These are phyloP conservation scores for Pseudomyrmex pallidus DNA, from an alignment of 1,140 invertebrate genomes.

Conservation along the genomic window DNA sequence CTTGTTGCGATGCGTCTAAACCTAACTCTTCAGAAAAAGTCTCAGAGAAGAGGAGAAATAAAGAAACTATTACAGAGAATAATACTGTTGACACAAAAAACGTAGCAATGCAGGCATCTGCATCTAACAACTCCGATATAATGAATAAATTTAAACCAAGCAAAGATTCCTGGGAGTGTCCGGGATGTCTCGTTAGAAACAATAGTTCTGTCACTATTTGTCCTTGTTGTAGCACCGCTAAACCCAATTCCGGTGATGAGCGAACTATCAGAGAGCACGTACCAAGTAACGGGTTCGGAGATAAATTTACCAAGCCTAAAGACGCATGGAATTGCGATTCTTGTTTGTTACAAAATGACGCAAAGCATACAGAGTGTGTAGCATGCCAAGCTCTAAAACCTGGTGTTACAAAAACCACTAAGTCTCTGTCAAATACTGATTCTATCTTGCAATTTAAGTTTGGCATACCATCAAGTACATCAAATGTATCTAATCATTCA, in stretches of 20 bases:
- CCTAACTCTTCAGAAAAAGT: constrained; percentile 78
- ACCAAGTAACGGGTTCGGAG: constrained; percentile 79
- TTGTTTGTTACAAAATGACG: constrained; percentile 87
- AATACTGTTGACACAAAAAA: neutral
- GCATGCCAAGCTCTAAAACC: constrained; percentile 86
- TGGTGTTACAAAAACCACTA: constrained; percentile 69
- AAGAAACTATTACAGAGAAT: no score
- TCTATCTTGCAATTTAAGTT: constrained; percentile 78
- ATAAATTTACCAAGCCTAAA: constrained; percentile 83
- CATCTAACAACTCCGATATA: constrained; percentile 57
- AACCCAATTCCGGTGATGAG: constrained; percentile 81
- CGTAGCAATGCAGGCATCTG: neutral
- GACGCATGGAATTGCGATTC: constrained; percentile 87
- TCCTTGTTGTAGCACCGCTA: constrained; percentile 89
- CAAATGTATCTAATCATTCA: constrained; percentile 31
- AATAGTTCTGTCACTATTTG: constrained; percentile 86
- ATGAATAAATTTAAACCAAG: constrained; percentile 78
- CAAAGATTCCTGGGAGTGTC: constrained; percentile 86
- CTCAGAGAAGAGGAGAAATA: constrained; percentile 8
- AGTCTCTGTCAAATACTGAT: constrained; percentile 61
- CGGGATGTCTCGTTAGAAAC: constrained; percentile 87
- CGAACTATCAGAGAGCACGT: constrained; percentile 6
- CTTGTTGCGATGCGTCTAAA: constrained; percentile 88
- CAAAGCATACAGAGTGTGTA: constrained; percentile 85
- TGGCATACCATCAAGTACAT: constrained; percentile 64